These are phyloP conservation scores for Pangasius macronema DNA, from an alignment of 2,797 vertebrate genomes.

Conservation along the genomic window DNA sequence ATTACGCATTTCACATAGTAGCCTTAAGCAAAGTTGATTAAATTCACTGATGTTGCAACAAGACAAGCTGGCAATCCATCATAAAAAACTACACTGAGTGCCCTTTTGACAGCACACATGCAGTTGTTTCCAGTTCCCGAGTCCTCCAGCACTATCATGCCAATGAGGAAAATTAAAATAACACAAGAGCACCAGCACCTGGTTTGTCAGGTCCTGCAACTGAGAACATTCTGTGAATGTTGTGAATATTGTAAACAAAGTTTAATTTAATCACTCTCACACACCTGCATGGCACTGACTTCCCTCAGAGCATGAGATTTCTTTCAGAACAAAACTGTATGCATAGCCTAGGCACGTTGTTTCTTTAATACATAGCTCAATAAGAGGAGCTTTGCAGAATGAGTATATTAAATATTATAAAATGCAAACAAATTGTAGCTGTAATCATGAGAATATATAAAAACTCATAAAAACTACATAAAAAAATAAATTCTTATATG, in stretches of 20 bases:
- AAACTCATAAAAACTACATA: too few relatives aligned
- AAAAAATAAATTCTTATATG: too few relatives aligned
- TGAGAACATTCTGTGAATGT: not conserved
- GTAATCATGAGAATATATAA: not conserved
- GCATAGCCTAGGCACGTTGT: not conserved
- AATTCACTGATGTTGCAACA: conserved; percentile 29
- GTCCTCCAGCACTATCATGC: conserved; percentile 22
- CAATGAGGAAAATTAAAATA: conserved; percentile 38
- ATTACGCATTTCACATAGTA: conserved; percentile 14
- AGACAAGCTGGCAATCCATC: not conserved
- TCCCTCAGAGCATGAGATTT: not conserved
- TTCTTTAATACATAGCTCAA: not conserved
- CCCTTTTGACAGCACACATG: not conserved
- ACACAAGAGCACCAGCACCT: not conserved
- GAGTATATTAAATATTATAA: not conserved
- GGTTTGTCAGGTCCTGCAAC: not conserved
- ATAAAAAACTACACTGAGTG: not conserved
- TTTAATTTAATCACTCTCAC: conserved; percentile 22
- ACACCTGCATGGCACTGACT: not conserved
- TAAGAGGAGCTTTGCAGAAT: not conserved
- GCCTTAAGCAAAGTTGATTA: conserved; percentile 36
- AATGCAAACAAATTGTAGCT: not conserved
- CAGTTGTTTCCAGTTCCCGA: conserved; percentile 1
- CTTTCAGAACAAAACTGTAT: not conserved
- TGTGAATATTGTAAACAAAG: conserved; percentile 11